phyloP scores from a whole-genome alignment of 2,888 invertebrate genomes.

The Adelphocoris suturalis region DNA sequence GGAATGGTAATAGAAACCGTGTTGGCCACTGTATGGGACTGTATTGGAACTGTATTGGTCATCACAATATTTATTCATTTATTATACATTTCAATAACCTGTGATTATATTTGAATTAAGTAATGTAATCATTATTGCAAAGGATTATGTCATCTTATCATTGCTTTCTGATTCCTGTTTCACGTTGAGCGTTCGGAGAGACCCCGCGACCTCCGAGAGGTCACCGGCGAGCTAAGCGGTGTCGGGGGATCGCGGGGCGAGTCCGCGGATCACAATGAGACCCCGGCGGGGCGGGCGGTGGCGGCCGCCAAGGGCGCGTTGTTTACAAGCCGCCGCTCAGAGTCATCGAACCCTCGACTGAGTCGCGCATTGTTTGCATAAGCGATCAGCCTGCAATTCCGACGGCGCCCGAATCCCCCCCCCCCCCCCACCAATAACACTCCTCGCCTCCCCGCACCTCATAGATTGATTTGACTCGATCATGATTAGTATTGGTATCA shows the following conservation, averaged over 20 bases:
- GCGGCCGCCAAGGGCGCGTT: constrained; percentile 29
- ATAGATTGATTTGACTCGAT: too few species aligned
- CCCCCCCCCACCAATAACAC: background rate
- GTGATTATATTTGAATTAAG: too few species aligned
- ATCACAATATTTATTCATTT: too few species aligned
- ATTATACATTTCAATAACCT: too few species aligned
- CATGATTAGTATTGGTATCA: too few species aligned
- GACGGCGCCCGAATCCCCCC: background rate
- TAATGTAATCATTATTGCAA: too few species aligned
- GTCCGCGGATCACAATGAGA: constrained; percentile 3
- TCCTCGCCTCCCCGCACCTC: background rate
- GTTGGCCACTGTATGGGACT: too few species aligned
- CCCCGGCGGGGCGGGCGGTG: background rate
- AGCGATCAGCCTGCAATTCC: constrained; percentile 62
- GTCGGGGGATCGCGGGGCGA: background rate
- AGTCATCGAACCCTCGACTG: constrained; percentile 49
- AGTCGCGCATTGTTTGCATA: constrained; percentile 62
- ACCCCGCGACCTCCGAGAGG: background rate
- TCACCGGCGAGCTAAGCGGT: background rate
- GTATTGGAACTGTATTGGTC: too few species aligned
- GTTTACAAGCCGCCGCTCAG: constrained; percentile 20
- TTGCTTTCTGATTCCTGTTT: too few species aligned
- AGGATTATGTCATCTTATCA: too few species aligned
- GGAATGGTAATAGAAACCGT: too few species aligned
- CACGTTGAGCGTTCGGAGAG: too few species aligned